phyloP scores from a whole-genome alignment of 2,113 vertebrate species.

The Mustela nigripes region DNA sequence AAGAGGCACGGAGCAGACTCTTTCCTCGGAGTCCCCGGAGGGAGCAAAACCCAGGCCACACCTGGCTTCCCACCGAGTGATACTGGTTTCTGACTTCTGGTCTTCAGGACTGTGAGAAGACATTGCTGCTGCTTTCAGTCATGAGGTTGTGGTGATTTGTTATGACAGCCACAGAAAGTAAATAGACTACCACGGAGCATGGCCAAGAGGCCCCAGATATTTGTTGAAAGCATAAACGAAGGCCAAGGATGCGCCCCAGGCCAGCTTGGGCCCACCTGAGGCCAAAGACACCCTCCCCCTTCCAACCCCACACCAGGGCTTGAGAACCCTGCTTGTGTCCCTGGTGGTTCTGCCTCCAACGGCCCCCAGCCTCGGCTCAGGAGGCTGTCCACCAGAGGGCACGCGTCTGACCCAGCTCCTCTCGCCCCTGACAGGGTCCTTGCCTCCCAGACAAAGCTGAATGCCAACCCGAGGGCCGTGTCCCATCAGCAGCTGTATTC shows the following conservation, averaged over 20 bases:
- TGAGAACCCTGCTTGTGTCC: neutral
- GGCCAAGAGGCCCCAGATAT: neutral
- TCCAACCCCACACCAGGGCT: fast-evolving
- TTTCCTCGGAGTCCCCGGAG: fast-evolving
- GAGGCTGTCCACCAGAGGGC: neutral
- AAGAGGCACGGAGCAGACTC: neutral
- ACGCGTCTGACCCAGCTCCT: neutral
- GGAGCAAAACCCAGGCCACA: neutral
- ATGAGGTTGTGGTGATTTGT: neutral
- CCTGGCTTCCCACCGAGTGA: neutral
- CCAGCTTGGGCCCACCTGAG: neutral
- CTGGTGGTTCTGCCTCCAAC: neutral
- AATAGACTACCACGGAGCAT: neutral
- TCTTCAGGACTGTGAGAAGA: neutral
- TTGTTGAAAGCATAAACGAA: neutral
- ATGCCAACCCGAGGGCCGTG: no score
- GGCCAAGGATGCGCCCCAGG: neutral
- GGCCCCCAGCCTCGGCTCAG: neutral
- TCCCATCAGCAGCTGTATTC: neutral
- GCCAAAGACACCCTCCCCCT: fast-evolving
- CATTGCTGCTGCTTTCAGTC: neutral
- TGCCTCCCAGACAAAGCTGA: neutral
- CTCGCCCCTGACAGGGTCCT: neutral
- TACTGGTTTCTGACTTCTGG: neutral
- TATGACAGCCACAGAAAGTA: neutral